A percentile compares a stretch with the other conserved stretches of the same genome.
Conservation (phyloP, 2,888 invertebrate species). For the Scaptomyza parva region DNA sequence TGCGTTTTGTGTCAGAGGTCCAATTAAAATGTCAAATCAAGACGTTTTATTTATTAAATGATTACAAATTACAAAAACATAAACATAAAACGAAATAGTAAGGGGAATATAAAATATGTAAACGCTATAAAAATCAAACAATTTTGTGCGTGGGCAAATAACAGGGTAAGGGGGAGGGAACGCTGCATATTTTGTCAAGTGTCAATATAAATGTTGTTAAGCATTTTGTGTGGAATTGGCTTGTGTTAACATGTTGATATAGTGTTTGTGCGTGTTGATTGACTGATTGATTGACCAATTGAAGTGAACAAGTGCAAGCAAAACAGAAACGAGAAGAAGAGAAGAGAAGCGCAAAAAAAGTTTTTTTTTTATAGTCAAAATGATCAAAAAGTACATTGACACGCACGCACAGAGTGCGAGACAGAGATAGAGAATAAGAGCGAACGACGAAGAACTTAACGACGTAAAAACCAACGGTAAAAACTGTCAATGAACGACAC, state of each 20-base stretch:
- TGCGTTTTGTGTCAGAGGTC: conserved; percentile 60
- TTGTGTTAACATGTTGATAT: conserved; percentile 56
- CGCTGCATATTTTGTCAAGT: conserved; percentile 44
- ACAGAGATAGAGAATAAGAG: not conserved
- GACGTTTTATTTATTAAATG: conserved; percentile 76
- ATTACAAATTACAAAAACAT: conserved; percentile 50
- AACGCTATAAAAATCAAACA: conserved; percentile 11
- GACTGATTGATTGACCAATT: conserved; percentile 36
- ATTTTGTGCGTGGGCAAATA: conserved; percentile 10
- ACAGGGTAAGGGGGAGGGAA: not conserved
- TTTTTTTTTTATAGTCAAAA: conserved; percentile 17
- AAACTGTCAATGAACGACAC: conserved; percentile 72
- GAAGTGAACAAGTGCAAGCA: conserved; percentile 11
- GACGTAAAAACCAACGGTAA: conserved; percentile 60
- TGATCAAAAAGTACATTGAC: conserved; percentile 16
- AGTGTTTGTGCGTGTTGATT: conserved; percentile 45
- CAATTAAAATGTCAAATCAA: conserved; percentile 80
- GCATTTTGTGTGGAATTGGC: conserved; percentile 32
- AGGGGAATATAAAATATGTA: conserved; percentile 5
- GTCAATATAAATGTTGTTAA: conserved; percentile 34
- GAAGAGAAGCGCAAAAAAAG: not conserved
- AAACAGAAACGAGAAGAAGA: conserved; percentile 23
- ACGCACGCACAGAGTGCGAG: not conserved
- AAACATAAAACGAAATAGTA: conserved; percentile 34
- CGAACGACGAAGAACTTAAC: too few species aligned